phyloP scores from a whole-genome alignment of 2,113 vertebrate species.

The Rhodinocichla rosea region DNA sequence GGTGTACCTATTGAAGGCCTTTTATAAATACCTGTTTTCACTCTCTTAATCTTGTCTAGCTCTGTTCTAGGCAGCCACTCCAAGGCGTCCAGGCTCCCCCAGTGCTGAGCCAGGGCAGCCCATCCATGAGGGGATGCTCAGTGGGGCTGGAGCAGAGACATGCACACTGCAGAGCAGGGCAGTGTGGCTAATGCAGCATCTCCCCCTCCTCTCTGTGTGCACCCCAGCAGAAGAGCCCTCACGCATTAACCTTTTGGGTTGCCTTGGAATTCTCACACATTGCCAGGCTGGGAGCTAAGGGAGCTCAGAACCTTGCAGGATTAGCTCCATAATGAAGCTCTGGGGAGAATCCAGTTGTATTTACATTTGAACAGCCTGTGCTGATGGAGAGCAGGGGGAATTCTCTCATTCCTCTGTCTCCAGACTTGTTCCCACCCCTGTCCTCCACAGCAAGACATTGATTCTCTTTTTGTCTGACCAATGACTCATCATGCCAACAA shows the following conservation, averaged over 20 bases:
- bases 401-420: neutral
- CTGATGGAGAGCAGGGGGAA: neutral
- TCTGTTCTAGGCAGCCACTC: neutral
- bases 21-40: neutral
- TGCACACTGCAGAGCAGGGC: neutral
- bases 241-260: neutral
- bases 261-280: neutral
- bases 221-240: neutral
- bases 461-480: neutral
- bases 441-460: neutral
- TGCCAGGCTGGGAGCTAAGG: neutral
- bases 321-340: neutral
- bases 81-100: no score
- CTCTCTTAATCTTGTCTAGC: neutral
- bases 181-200: neutral
- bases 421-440: neutral
- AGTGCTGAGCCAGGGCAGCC: neutral
- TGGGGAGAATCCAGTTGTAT: neutral
- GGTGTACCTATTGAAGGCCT: neutral
- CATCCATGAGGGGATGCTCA: accelerated
- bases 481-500: neutral
- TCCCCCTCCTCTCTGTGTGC: neutral
- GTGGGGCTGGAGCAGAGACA: neutral
- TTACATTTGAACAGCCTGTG: neutral
- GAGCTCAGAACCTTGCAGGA: neutral